These are phyloP conservation scores for Leptopilina drosophilae DNA, from an alignment of 2,888 invertebrate genomes.

Conservation along the genomic window DNA sequence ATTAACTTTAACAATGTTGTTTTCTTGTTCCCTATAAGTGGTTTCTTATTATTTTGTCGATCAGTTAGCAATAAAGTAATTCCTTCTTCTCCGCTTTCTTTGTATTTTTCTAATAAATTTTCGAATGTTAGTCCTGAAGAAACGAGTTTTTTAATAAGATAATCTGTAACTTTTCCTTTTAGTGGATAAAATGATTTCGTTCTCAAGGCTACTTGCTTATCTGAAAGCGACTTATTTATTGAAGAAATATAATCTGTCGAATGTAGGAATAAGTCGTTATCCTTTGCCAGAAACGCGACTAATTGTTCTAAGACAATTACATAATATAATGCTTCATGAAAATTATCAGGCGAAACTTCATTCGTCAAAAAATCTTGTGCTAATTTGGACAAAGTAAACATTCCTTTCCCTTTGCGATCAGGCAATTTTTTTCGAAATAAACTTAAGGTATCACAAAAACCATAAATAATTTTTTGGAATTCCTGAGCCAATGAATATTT, in stretches of 20 bases:
- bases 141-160: constrained; percentile 22
- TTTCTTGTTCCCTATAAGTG: neutral
- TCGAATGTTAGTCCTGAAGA: constrained; percentile 13
- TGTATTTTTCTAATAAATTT: constrained; percentile 1
- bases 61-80: constrained; percentile 10
- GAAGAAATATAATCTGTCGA: neutral
- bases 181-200: constrained; percentile 2
- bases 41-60: constrained; percentile 1
- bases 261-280: neutral
- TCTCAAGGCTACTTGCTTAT: neutral
- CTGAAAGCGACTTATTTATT: neutral
- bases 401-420: constrained; percentile 43
- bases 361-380: constrained; percentile 41
- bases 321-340: constrained; percentile 27
- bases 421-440: constrained; percentile 42
- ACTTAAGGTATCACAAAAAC: constrained; percentile 42
- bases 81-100: constrained; percentile 1
- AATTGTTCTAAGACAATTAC: neutral
- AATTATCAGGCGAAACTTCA: neutral
- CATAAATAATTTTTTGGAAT: constrained; percentile 42
- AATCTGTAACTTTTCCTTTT: constrained; percentile 8
- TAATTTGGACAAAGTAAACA: constrained; percentile 46
- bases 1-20: neutral
- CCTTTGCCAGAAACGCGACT: neutral
- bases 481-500: constrained; percentile 41